Conservation (phyloP, 1,140 invertebrate genomes). For the Globodera rostochiensis region DNA sequence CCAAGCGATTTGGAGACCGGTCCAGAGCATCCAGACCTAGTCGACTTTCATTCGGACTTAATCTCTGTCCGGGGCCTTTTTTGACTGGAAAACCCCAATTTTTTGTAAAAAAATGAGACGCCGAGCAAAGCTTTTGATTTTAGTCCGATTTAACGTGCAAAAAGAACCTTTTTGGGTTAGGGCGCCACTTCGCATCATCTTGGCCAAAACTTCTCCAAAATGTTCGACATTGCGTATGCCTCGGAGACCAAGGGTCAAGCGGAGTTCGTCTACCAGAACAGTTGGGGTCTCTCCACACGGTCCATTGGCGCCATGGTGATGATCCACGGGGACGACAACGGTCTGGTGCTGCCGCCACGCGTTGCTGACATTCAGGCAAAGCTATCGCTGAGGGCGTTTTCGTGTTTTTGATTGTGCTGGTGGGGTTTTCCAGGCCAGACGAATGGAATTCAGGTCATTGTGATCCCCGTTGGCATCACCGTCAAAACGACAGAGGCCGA, state of each 20-base stretch:
- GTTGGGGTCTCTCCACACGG: conserved; percentile 95
- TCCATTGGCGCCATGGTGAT: conserved; percentile 91
- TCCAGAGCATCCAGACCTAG: no score
- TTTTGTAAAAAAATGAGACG: no score
- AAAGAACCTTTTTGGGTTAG: conserved; percentile 64
- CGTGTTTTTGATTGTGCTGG: no score
- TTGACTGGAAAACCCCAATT: no score
- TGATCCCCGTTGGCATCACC: conserved; percentile 95
- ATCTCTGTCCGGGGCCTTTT: no score
- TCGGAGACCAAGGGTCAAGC: conserved; percentile 77
- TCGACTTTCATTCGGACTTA: no score
- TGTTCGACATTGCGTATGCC: conserved; percentile 96
- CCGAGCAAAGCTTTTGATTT: no score
- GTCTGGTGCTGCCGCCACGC: conserved; percentile 88
- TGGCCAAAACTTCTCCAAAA: conserved; percentile 98
- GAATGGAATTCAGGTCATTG: conserved; percentile 72
- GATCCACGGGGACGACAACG: conserved; percentile 94
- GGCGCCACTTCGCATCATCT: conserved; percentile 96
- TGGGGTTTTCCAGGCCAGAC: no score
- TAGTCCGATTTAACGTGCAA: no score
- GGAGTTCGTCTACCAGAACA: conserved; percentile 88
- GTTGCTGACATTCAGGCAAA: conserved; percentile 76
- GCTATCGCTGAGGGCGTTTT: no score
- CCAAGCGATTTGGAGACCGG: no score
- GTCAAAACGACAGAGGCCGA: conserved; percentile 77